Evolutionary conservation across 1,140 invertebrate genomes (phyloP), one percentile per base, ranked within the genome.

Genomic region (Augochlora pura): DNA sequence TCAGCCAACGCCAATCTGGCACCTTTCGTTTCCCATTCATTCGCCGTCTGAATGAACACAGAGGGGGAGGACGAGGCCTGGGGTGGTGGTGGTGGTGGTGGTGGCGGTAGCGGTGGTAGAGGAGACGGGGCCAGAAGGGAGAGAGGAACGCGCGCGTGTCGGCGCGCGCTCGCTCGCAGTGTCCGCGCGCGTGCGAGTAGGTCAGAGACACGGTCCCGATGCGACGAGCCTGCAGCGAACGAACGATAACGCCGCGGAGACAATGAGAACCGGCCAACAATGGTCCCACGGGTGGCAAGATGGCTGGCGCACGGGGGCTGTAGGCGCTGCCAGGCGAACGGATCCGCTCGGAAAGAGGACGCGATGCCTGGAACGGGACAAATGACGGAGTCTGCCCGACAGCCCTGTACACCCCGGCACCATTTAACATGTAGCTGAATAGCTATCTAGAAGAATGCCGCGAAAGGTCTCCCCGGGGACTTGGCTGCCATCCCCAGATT

Each of bases 361-460:
- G 63, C 64, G 65, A 74, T 65, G 59, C 57, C 57, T 74, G 57
- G 46, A 82, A 81, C 70, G 49, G 60, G 73, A 83, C 83, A 81
- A 88, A 88, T 85, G 87, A 88, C 84, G 88, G 88, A 88, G 76
- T 88, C 83, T 65, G 66, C 59, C 72, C 84, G 83, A 84, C 80
- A 82, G 59, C n/a, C 23, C 68, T 80, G 72, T 83, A 78, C 60
- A 77, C 39, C 54, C 60, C 66, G 70, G 70, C 76, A 81, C 82
- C 81, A 86, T 88, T 87, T 88, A 89, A 88, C 86, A 86, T 87
- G 84, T 87, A 80, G 76, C 80, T 89, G 87, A 89, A 89, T 89
- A 84, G 86, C 84, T 80, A 86, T 86, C 80, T 80, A 65, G 66
- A 86, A 88, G 84, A 89, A 88, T 89, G 72, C 81, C 54, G 25